These are phyloP conservation scores for Zelostemma sp. DNA, from an alignment of 1,140 invertebrate genomes.

Conservation along the genomic window DNA sequence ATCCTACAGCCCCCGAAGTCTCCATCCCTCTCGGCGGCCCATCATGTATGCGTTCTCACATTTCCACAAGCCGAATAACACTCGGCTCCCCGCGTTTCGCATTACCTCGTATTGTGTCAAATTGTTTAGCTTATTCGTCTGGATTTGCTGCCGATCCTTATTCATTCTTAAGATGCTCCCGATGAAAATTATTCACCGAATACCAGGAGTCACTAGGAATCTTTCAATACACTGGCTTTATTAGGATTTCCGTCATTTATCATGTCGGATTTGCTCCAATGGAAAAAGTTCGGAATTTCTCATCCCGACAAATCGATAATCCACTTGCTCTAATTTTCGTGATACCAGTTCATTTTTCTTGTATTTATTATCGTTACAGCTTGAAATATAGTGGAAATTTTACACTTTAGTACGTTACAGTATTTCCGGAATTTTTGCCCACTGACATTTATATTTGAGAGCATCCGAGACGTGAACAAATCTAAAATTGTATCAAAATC, in stretches of 20 bases:
- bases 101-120: slow-evolving; percentile 57
- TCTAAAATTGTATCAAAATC: slow-evolving; percentile 42
- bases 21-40: slow-evolving; percentile 38
- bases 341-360: too few species aligned
- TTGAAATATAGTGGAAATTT: too few species aligned
- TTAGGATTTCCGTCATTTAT: slow-evolving; percentile 36
- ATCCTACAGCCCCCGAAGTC: slow-evolving; percentile 25
- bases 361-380: too few species aligned
- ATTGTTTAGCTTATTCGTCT: slow-evolving; percentile 61
- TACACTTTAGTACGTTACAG: too few species aligned
- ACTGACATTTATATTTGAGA: too few species aligned
- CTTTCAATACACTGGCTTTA: slow-evolving; percentile 43
- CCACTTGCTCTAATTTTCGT: too few species aligned
- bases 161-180: slow-evolving; percentile 17
- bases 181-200: slow-evolving; percentile 27
- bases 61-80: slow-evolving; percentile 43
- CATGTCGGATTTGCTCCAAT: slow-evolving; percentile 10
- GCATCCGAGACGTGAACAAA: slow-evolving; percentile 15
- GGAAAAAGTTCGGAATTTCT: background rate
- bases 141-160: slow-evolving; percentile 52
- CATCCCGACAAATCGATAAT: too few species aligned
- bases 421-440: too few species aligned
- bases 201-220: slow-evolving; percentile 19
- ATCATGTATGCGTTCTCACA: slow-evolving; percentile 54
- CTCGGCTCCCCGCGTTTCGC: slow-evolving; percentile 34